Evolutionary conservation across 2,888 invertebrate genomes (phyloP).

Genomic region (Lordiphosa andalusiaca): DNA sequence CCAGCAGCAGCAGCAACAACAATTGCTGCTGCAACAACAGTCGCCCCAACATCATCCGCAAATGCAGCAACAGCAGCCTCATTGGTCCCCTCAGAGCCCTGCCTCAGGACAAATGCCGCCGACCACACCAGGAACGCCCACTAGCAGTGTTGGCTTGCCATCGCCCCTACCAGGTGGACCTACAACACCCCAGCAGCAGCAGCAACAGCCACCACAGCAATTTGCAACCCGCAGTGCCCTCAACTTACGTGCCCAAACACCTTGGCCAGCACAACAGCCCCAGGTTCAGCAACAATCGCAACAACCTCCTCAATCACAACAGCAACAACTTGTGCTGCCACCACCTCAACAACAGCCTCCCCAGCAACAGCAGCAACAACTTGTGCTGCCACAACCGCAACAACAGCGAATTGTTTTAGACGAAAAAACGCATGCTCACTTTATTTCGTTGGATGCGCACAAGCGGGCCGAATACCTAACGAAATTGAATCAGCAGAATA

Average conservation of each 20-base stretch:
- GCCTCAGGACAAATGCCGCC: slow-evolving; percentile 61
- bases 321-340: slow-evolving; percentile 74
- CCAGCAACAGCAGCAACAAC: slow-evolving; percentile 64
- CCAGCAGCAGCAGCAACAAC: slow-evolving; percentile 69
- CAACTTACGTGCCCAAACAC: slow-evolving; percentile 49
- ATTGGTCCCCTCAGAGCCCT: slow-evolving; percentile 80
- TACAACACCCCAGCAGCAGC: slow-evolving; percentile 64
- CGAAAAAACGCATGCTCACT: slow-evolving; percentile 90
- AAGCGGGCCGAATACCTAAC: slow-evolving; percentile 90
- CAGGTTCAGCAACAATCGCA: slow-evolving; percentile 43
- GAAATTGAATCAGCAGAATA: slow-evolving; percentile 87
- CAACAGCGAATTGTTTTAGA: slow-evolving; percentile 87
- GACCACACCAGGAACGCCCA: slow-evolving; percentile 58
- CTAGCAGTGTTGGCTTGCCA: slow-evolving; percentile 63
- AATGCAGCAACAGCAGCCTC: slow-evolving; percentile 79
- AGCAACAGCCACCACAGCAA: slow-evolving; percentile 44
- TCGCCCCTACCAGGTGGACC: slow-evolving; percentile 64
- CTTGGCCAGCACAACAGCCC: slow-evolving; percentile 37
- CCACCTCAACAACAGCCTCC: slow-evolving; percentile 59
- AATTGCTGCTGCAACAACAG: slow-evolving; percentile 83
- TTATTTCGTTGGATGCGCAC: slow-evolving; percentile 90
- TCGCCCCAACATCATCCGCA: slow-evolving; percentile 74
- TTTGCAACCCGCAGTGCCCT: slow-evolving; percentile 19
- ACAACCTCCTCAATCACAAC: slow-evolving; percentile 54
- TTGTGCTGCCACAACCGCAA: slow-evolving; percentile 59